These are phyloP conservation scores for Drosophila siamana DNA, from an alignment of 2,888 invertebrate genomes.

Conservation along the genomic window DNA sequence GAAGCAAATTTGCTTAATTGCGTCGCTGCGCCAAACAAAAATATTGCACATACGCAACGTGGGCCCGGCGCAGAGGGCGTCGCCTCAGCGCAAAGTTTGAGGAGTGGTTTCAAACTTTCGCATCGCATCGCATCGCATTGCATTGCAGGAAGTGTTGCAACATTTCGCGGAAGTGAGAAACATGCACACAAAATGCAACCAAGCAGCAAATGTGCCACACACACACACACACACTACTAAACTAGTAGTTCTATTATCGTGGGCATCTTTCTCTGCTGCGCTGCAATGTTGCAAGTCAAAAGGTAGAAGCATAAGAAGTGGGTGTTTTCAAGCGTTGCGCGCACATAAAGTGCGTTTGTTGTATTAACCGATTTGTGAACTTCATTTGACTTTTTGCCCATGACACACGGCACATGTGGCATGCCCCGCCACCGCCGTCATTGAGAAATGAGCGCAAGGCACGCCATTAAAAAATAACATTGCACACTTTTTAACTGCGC, in stretches of 20 bases:
- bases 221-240: not conserved
- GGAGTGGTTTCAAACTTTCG: slow-evolving; percentile 48
- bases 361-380: slow-evolving; percentile 57
- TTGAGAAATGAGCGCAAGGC: slow-evolving; percentile 28
- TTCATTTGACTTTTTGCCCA: slow-evolving; percentile 51
- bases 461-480: slow-evolving; percentile 31
- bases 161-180: slow-evolving; percentile 67
- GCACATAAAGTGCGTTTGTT: slow-evolving; percentile 52
- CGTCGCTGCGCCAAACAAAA: slow-evolving; percentile 64
- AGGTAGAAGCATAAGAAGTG: slow-evolving; percentile 26
- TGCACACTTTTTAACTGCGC: too few species aligned
- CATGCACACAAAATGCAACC: slow-evolving; percentile 65
- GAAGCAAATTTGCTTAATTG: slow-evolving; percentile 71
- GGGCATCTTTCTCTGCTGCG: slow-evolving; percentile 20
- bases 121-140: slow-evolving; percentile 47
- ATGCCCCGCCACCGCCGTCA: not conserved
- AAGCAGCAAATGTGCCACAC: slow-evolving; percentile 63
- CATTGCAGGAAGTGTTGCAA: slow-evolving; percentile 68
- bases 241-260: slow-evolving; percentile 1
- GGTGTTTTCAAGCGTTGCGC: slow-evolving; percentile 5
- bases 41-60: slow-evolving; percentile 65
- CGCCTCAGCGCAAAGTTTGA: not conserved
- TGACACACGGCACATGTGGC: slow-evolving; percentile 1
- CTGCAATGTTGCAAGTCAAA: slow-evolving; percentile 24
- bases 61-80: slow-evolving; percentile 1